Evolutionary conservation across 2,797 vertebrate genomes (phyloP), one percentile per base, ranked within the genome.

Genomic region (Hippoglossus hippoglossus): DNA sequence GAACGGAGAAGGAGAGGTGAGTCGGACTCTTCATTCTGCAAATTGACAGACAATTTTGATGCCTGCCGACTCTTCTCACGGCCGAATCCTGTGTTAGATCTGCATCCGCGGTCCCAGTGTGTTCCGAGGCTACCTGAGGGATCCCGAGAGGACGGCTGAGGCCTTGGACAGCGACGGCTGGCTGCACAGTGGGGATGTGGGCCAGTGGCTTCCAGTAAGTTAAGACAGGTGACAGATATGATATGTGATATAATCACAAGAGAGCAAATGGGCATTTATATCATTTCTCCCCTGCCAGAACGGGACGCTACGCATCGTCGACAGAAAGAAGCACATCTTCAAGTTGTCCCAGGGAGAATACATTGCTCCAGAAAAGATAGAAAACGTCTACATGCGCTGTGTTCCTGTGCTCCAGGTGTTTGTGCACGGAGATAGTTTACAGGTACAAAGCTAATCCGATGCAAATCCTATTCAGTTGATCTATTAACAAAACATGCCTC

Each of bases 271-370:
- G 47, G 16, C 24, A 9, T 79, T 36, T 54, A 5, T 21, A 1
- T 5, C 8, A 16, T 22, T 47, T 75, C 12, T 55, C 28, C 3
- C 75, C 31, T n/a, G 25, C 52, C 80, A 95, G 95, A 95, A 95
- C 0, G 95, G 95, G 54, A 94, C 93, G 0, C 84, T 95, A 12
- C 90, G 91, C 74, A 95, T 95, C 86, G 88, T 95, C 0, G 95
- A 95, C 90, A 83, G 95, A 75, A 95, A 95, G 89, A 95, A 95
- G 89, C 92, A 95, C 88, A 95, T 95, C 83, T 95, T 95, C 76
- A 95, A 95, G 83, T 70, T 95, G 85, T 93, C 93, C 15, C 94
- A 95, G 84, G 94, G 95, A 8, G 95, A 95, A 83, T 95, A 95
- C 81, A 91, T 95, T 7, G 94, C 95, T 69, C 95, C 95, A 0